Evolutionary conservation across 2,888 invertebrate genomes (phyloP).

Genomic region (Bugula neritina): DNA sequence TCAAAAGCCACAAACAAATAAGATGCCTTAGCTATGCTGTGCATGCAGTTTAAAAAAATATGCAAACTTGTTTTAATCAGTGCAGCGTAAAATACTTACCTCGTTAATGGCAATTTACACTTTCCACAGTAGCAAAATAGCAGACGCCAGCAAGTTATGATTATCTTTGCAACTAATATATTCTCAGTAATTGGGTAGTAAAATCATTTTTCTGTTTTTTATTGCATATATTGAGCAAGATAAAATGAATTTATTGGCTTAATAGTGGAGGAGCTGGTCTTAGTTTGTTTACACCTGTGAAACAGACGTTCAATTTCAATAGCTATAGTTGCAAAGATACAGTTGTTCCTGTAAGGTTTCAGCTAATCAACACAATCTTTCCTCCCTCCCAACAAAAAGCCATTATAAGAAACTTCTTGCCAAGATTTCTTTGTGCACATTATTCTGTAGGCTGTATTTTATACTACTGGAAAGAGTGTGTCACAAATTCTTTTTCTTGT

Average conservation of each 20-base stretch:
- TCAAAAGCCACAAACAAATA: too few species aligned
- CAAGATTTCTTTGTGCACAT: too few species aligned
- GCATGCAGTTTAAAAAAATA: too few species aligned
- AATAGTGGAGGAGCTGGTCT: not conserved
- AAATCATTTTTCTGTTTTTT: slow-evolving; percentile 15
- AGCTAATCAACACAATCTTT: too few species aligned
- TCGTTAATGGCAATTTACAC: not conserved
- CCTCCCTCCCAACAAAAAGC: too few species aligned
- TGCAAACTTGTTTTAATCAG: not conserved
- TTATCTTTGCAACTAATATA: slow-evolving; percentile 13
- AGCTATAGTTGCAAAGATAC: not conserved
- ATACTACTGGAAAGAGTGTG: not conserved
- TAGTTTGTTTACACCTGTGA: slow-evolving; percentile 24
- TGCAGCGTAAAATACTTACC: not conserved
- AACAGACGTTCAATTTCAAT: not conserved
- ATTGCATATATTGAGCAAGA: not conserved
- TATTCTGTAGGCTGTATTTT: not conserved
- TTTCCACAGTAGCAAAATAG: slow-evolving; percentile 13
- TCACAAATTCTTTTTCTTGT: not conserved
- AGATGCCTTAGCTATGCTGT: too few species aligned
- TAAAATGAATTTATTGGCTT: slow-evolving; percentile 12
- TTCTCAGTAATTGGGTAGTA: slow-evolving; percentile 5
- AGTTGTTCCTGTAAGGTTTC: too few species aligned
- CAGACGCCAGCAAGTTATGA: slow-evolving; percentile 10
- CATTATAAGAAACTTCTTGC: too few species aligned